These are phyloP conservation scores for Cassiopea andromeda DNA, from an alignment of 30 jellyfish, hydroid and myxozoan species.

Conservation along the genomic window DNA sequence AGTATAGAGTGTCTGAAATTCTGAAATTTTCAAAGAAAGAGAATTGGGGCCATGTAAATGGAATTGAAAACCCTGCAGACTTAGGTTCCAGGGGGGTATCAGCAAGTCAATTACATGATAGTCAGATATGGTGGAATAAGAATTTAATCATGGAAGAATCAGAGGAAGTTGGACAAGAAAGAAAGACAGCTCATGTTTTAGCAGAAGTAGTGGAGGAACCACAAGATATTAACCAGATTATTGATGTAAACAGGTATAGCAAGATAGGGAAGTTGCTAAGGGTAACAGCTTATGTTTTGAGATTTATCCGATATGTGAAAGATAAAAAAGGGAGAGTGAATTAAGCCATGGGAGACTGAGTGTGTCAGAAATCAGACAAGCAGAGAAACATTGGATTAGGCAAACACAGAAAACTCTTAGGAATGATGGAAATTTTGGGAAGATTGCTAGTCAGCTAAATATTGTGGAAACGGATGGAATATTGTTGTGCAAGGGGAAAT, in stretches of 20 bases:
- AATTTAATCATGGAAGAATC: too few relatives aligned
- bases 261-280: neutral
- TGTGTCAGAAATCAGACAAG: neutral
- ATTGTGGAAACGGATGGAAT: neutral
- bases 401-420: constrained; percentile 21
- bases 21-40: neutral
- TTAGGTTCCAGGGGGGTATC: constrained; percentile 28
- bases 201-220: too few relatives aligned
- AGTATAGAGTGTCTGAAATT: neutral
- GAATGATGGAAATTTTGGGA: neutral
- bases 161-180: too few relatives aligned
- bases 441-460: neutral
- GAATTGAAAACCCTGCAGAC: constrained; percentile 13
- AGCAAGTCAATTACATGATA: neutral
- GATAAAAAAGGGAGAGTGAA: neutral
- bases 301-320: neutral
- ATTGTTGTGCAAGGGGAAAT: neutral
- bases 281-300: constrained; percentile 27
- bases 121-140: neutral
- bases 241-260: too few relatives aligned
- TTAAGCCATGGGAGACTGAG: neutral
- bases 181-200: too few relatives aligned
- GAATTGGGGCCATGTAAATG: constrained; percentile 30
- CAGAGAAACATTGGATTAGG: constrained; percentile 21
- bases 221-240: too few relatives aligned